Evolutionary conservation across 2,888 invertebrate genomes (phyloP).

Genomic region (Panorpa germanica): DNA sequence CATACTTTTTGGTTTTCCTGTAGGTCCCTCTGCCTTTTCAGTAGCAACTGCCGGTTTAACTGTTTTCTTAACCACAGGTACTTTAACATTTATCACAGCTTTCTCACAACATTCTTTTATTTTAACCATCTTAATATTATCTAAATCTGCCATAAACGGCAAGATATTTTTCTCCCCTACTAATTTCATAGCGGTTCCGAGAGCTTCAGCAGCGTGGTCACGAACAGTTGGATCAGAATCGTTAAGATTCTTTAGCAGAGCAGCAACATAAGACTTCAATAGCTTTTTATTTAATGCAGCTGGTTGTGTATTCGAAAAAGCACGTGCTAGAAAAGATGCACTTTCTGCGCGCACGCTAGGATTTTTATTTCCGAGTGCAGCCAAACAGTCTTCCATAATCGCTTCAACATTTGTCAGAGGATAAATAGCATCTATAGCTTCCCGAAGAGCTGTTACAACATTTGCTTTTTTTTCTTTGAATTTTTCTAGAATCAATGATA

Average conservation of each 20-base stretch:
- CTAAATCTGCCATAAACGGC: constrained; percentile 75
- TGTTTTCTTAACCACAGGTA: constrained; percentile 39
- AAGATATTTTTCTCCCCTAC: constrained; percentile 81
- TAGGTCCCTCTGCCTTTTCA: constrained; percentile 25
- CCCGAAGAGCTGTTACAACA: constrained; percentile 71
- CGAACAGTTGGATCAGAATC: constrained; percentile 71
- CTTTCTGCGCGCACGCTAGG: constrained; percentile 80
- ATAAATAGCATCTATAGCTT: constrained; percentile 81
- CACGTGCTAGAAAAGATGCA: constrained; percentile 64
- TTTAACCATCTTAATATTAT: constrained; percentile 80
- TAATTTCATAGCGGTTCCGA: constrained; percentile 86
- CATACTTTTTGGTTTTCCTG: constrained; percentile 28
- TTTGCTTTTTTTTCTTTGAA: constrained; percentile 93
- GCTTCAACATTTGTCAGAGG: constrained; percentile 61
- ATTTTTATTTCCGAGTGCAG: constrained; percentile 80
- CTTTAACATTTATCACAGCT: constrained; percentile 66
- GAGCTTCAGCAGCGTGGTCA: constrained; percentile 80
- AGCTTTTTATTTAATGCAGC: constrained; percentile 75
- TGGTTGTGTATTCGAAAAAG: constrained; percentile 65
- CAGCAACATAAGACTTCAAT: constrained; percentile 60
- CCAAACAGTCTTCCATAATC: constrained; percentile 69
- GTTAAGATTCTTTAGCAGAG: constrained; percentile 46
- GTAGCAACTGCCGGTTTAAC: constrained; percentile 29
- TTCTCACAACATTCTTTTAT: constrained; percentile 89
- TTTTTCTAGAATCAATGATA: constrained; percentile 74